phyloP scores from a whole-genome alignment of 2,888 invertebrate genomes.

The Copidosoma aretas region DNA sequence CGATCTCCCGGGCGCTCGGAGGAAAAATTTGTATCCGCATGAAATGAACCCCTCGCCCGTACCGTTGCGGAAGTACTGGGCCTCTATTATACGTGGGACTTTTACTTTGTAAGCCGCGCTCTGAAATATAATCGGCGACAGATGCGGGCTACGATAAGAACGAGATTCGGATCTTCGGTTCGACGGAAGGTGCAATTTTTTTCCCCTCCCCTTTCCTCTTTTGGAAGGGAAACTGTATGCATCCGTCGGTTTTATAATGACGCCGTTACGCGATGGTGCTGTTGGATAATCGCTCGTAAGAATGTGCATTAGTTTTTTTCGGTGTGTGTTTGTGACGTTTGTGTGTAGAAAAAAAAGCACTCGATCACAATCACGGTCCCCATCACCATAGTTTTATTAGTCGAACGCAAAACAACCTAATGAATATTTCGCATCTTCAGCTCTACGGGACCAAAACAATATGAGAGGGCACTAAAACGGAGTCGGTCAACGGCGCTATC shows the following conservation, averaged over 20 bases:
- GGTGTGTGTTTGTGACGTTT: no score
- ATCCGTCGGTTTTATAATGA: background rate
- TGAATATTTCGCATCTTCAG: no score
- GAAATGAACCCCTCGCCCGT: constrained; percentile 7
- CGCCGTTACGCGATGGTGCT: background rate
- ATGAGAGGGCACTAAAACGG: no score
- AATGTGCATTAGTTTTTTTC: no score
- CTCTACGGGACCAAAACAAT: no score
- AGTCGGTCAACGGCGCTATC: no score
- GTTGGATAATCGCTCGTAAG: no score
- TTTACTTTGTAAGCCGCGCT: constrained; percentile 10
- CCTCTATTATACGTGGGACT: constrained; percentile 13
- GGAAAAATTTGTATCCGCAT: constrained; percentile 26
- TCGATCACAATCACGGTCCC: no score
- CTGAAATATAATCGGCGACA: background rate
- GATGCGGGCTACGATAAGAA: constrained; percentile 1
- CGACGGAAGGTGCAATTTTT: background rate
- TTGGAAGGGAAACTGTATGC: constrained; percentile 6
- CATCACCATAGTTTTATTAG: no score
- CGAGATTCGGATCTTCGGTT: constrained; percentile 19
- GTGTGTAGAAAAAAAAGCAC: no score
- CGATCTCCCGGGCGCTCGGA: background rate
- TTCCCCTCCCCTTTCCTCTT: no score
- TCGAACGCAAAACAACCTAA: no score
- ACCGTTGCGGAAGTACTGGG: constrained; percentile 26